Conservation (phyloP, 1,140 invertebrate genomes). For the Aphis gossypii region DNA sequence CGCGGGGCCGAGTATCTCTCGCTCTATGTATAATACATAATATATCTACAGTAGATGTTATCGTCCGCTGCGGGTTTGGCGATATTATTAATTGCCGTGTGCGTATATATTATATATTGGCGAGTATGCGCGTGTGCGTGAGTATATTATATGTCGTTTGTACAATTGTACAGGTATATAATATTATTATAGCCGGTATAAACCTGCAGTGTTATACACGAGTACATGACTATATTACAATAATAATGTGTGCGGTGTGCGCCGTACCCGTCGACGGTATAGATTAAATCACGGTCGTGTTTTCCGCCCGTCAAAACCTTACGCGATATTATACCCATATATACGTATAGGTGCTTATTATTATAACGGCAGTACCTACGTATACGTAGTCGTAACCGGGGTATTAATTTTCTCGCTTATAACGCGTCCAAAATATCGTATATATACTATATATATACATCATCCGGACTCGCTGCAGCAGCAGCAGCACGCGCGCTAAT, state of each 20-base stretch:
- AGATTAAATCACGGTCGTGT: not conserved
- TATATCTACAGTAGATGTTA: not conserved
- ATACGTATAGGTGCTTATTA: not conserved
- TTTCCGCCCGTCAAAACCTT: slow-evolving; percentile 4
- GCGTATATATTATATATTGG: not conserved
- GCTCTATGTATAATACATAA: not conserved
- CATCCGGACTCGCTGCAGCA: not conserved
- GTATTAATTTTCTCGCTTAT: not conserved
- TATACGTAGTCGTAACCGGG: not conserved
- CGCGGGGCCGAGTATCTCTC: not conserved
- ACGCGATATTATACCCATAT: not conserved
- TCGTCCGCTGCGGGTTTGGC: not conserved
- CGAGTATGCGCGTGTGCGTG: not conserved
- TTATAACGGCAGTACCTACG: not conserved
- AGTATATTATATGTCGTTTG: not conserved
- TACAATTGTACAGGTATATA: not conserved
- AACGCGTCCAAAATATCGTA: not conserved
- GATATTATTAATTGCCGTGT: not conserved
- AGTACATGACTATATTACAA: not conserved
- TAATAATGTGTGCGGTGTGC: not conserved
- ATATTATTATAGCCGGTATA: not conserved
- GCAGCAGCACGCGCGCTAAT: not conserved
- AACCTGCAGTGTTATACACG: not conserved
- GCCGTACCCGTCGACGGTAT: not conserved
- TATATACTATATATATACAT: too few relatives aligned